Base-by-base conservation (phyloP, 2,113 vertebrate species). In the Alosa alosa region DNA sequence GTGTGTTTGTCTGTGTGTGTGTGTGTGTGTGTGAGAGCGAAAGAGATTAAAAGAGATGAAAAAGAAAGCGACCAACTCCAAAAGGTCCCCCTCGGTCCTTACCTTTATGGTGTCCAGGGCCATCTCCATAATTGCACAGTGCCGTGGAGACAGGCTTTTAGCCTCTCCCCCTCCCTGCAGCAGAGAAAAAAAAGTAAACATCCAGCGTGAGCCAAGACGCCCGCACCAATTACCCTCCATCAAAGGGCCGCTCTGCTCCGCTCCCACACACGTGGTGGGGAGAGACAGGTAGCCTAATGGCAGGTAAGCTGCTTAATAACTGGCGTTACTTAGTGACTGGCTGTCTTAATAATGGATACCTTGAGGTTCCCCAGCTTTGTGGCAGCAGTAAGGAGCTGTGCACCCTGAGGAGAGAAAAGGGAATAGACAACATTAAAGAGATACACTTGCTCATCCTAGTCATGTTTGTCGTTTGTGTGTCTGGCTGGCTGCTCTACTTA, bases 301-400 rank as follows among this genome's bases (percentile, higher is more conserved):
- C n/a, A 31, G 25, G n/a, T 44, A 68, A 64, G 57, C 7, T n/a
- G 57, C 64, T 31, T 68, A 68, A 31, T 68, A n/a, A 57, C 52
- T 57, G 17, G 17, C 52, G 11, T 55, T 22, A 22, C 57, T 22
- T 57, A 18, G 22, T 64, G 57, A 75, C 31, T 36, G 68, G 31
- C 11, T 41, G 72, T 4, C 36, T 13, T 6, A 13, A 7, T 39
- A n/a, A 81, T 36, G 45, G 84, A 85, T 96, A 99, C 98, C 98
- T 99, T 99, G n/a, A 99, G 93, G 90, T 96, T 99, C 13, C 97
- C 99, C 83, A 99, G 96, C 90, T 99, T 98, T 93, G 99, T 99
- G 84, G 98, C 98, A 55, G 98, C 98, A 84, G 95, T 98, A 93
- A 99, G 97, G 93, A 99, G 92, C 88, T 98, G 98, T 81, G 97